phyloP scores from a whole-genome alignment of 2,797 vertebrate species.

The Coendou prehensilis region DNA sequence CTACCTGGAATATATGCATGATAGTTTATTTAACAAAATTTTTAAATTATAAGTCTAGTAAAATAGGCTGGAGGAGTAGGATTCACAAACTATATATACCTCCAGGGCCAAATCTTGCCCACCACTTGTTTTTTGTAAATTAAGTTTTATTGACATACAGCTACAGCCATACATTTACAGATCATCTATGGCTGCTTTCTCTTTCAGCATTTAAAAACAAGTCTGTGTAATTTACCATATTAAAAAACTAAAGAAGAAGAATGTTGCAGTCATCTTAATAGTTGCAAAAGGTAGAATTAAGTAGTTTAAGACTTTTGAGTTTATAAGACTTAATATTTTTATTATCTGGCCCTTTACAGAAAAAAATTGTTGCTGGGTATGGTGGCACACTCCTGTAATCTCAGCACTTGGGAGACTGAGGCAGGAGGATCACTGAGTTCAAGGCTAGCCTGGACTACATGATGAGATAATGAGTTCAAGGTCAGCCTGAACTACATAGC shows the following conservation, averaged over 20 bases:
- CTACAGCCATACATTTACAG: conserved; percentile 18
- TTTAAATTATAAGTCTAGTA: conserved; percentile 15
- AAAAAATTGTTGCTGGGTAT: not conserved
- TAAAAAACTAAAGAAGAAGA: conserved; percentile 51
- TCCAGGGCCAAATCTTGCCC: not conserved
- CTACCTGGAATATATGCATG: not conserved
- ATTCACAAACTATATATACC: not conserved
- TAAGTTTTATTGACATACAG: conserved; percentile 6
- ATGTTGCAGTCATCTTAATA: not conserved
- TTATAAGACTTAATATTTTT: conserved; percentile 33
- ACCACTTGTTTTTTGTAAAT: conserved; percentile 41
- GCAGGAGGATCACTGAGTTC: not conserved
- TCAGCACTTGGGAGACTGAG: not conserved
- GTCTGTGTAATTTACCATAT: conserved; percentile 38
- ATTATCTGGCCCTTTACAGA: not conserved
- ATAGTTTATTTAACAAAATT: conserved; percentile 55
- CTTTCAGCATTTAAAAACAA: conserved; percentile 50
- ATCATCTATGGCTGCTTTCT: conserved; percentile 24
- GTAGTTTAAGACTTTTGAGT: conserved; percentile 26
- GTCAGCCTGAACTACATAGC: not conserved
- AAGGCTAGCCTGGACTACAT: no score
- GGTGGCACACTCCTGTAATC: not conserved
- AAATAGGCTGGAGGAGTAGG: not conserved
- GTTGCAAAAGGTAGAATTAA: conserved; percentile 14
- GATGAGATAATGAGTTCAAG: not conserved